Evolutionary conservation across 2,797 vertebrate species (phyloP).

Genomic region (Lindbergichthys nudifrons): DNA sequence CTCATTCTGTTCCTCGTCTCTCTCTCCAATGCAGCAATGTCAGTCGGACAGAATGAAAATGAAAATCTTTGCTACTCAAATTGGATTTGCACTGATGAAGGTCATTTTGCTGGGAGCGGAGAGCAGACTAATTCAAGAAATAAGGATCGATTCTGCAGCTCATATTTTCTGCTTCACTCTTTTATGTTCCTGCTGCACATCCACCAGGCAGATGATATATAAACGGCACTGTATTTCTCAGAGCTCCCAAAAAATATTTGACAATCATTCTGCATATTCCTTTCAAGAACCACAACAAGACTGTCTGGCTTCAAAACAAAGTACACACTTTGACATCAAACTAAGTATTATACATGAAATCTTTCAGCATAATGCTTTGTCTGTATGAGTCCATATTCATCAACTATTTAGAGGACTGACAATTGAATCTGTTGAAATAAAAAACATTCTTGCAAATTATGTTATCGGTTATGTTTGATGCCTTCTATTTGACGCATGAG

Average conservation of each 20-base stretch:
- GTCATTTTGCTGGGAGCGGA: conserved; percentile 39
- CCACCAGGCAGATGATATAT: neutral
- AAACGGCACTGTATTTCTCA: neutral
- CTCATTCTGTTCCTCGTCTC: conserved; percentile 6
- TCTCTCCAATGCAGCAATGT: neutral
- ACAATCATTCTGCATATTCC: conserved; percentile 3
- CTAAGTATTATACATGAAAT: neutral
- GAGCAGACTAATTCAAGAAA: conserved; percentile 39
- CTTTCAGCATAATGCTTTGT: neutral
- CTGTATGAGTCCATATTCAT: neutral
- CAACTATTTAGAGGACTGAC: neutral
- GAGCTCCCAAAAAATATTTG: neutral
- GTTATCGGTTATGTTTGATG: too few relatives aligned
- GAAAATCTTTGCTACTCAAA: conserved; percentile 52
- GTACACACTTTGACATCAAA: neutral
- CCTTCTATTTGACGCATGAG: too few relatives aligned
- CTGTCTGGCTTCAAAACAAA: neutral
- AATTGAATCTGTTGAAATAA: neutral
- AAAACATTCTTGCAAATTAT: too few relatives aligned
- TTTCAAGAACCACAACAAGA: neutral
- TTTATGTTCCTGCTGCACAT: neutral
- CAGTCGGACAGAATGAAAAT: conserved; percentile 43
- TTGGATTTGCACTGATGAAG: conserved; percentile 62
- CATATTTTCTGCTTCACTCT: conserved; percentile 13
- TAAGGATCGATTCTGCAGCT: conserved; percentile 40